Base-by-base conservation (phyloP, 2,888 invertebrate species). In the Idaea straminata region DNA sequence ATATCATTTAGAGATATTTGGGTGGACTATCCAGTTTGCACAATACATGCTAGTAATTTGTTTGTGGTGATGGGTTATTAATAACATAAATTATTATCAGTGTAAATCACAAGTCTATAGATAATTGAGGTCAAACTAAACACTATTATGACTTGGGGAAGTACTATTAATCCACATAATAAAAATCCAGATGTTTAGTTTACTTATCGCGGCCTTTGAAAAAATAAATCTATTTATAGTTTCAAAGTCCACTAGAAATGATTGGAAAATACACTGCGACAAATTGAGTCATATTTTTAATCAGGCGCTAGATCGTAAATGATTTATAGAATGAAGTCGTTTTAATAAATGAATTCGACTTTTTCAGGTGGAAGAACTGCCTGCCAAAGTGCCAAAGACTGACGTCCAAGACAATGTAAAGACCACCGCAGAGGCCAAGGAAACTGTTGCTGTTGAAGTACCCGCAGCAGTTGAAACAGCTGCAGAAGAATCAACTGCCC, bases 361-460 rank as follows among this genome's bases (percentile, higher is more conserved):
- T 59, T 85, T 89, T 67, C 85, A 87, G 87, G 83, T 89, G 59
- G 88, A 88, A 65, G 83, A 91, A 72, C 68, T 74, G 59, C 94
- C 94, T 35, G 84, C 94, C 35, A 94, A 94, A 85, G 81, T 94
- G 61, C 85, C 92, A 34, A 94, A 94, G 83, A 94, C 93, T 70
- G 91, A 91, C 71, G 71, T 77, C 13, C 87, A 83, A 74, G 77
- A 75, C 59, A 85, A 86, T 70, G 83, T 85, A 57, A 88, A 88
- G 74, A 74, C 82, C 62, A 66, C 75, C 64, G 61, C 76, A 47
- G 74, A 71, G 38, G 25, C 62, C 59, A 4, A 66, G 3, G 70
- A 69, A 62, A 15, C 62, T 34, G 61, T 47, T 7, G 59, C n/a
- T 38, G 59, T 10, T 38, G 57, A 62, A 60, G 60, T 6, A 57